A percentile compares a stretch with the other conserved stretches of the same genome.
These are phyloP conservation scores for Geotrupes spiniger DNA, from an alignment of 2,888 invertebrate genomes.

Conservation along the genomic window DNA sequence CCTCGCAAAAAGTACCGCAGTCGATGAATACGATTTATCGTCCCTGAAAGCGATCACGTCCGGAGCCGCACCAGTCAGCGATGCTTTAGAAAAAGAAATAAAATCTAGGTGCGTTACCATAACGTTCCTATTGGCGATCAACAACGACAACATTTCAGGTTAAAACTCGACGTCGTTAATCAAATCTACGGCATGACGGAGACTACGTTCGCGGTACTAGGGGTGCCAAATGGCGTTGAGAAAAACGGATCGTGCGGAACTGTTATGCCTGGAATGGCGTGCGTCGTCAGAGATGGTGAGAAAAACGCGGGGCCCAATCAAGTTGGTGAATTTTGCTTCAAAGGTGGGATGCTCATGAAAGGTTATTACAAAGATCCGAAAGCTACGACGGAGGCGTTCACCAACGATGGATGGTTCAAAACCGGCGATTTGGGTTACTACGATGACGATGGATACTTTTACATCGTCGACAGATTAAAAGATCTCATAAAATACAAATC, in stretches of 20 bases:
- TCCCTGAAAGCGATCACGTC: slow-evolving; percentile 64
- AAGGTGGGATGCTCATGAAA: slow-evolving; percentile 59
- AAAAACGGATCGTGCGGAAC: slow-evolving; percentile 65
- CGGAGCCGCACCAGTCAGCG: slow-evolving; percentile 75
- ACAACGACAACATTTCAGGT: slow-evolving; percentile 16
- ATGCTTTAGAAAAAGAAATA: slow-evolving; percentile 57
- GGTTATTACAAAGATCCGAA: slow-evolving; percentile 68
- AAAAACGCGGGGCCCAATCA: slow-evolving; percentile 61
- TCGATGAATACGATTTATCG: slow-evolving; percentile 69
- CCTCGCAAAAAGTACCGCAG: slow-evolving; percentile 73
- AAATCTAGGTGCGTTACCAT: slow-evolving; percentile 27
- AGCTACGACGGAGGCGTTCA: slow-evolving; percentile 63
- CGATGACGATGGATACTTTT: slow-evolving; percentile 62
- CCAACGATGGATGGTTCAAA: slow-evolving; percentile 71
- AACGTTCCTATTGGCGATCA: slow-evolving; percentile 19
- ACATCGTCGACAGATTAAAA: slow-evolving; percentile 70
- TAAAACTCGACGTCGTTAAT: slow-evolving; percentile 38
- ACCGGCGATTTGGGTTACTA: slow-evolving; percentile 58
- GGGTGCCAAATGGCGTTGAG: slow-evolving; percentile 44
- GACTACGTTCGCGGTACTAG: slow-evolving; percentile 56
- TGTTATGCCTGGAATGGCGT: slow-evolving; percentile 59
- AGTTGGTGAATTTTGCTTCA: slow-evolving; percentile 81
- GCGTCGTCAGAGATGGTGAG: slow-evolving; percentile 65
- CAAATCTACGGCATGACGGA: slow-evolving; percentile 80
- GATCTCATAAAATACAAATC: slow-evolving; percentile 66